These are phyloP conservation scores for Hemistola chrysoprasaria DNA, from an alignment of 2,888 invertebrate genomes.

Conservation along the genomic window DNA sequence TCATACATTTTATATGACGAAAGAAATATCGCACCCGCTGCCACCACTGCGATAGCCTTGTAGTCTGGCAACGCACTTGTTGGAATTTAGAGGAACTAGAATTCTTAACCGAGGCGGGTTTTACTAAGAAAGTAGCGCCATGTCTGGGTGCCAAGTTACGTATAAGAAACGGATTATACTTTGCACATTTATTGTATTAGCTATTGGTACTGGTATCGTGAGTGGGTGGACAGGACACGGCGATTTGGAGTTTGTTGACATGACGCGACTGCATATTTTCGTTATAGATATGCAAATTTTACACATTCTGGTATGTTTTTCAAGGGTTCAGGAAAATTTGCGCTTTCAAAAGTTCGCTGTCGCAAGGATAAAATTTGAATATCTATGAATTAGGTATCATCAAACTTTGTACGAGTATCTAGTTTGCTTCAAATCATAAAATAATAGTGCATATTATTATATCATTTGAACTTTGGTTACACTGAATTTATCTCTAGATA, in stretches of 20 bases:
- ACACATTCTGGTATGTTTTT: slow-evolving; percentile 20
- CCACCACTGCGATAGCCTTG: no score
- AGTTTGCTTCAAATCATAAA: slow-evolving; percentile 1
- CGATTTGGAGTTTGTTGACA: slow-evolving; percentile 28
- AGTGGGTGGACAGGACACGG: slow-evolving; percentile 27
- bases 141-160: no score
- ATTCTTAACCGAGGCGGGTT: no score
- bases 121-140: no score
- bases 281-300: slow-evolving; percentile 28
- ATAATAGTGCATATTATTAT: slow-evolving; percentile 2
- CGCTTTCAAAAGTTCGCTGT: slow-evolving; percentile 19
- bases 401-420: slow-evolving; percentile 12
- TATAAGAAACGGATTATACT: background rate
- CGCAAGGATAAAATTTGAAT: slow-evolving; percentile 13
- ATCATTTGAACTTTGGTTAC: slow-evolving; percentile 11
- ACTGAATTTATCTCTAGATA: background rate
- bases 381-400: slow-evolving; percentile 10
- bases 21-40: no score
- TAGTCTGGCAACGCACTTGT: no score
- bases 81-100: no score
- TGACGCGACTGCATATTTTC: slow-evolving; percentile 24
- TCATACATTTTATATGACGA: no score
- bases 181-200: slow-evolving; percentile 1
- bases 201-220: background rate
- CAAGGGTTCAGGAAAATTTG: slow-evolving; percentile 13